Percentiles rank a stretch among this genome's conserved stretches.
Conservation (phyloP, 1,140 invertebrate species). For the Brachionus paranguensis region DNA sequence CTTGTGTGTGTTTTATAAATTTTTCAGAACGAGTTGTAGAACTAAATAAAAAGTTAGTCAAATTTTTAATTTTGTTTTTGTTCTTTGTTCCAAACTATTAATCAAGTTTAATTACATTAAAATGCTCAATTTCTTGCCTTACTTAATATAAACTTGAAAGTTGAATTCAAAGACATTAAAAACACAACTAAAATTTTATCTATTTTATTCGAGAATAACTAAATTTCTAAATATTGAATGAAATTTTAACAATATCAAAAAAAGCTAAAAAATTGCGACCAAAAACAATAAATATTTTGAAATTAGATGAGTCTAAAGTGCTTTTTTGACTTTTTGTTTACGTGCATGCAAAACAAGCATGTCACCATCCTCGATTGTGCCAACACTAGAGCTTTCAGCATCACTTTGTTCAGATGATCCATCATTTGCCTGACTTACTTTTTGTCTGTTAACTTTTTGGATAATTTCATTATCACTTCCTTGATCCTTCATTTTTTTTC, state of each 20-base stretch:
- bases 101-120: too few relatives aligned
- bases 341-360: not conserved
- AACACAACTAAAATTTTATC: not conserved
- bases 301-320: not conserved
- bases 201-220: not conserved
- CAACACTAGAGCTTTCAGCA: not conserved
- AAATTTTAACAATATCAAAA: not conserved
- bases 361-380: conserved; percentile 4
- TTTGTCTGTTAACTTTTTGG: not conserved
- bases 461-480: not conserved
- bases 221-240: not conserved
- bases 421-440: not conserved
- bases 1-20: too few relatives aligned
- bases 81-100: too few relatives aligned
- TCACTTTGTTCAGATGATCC: conserved; percentile 19
- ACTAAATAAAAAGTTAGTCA: too few relatives aligned
- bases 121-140: too few relatives aligned
- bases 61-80: too few relatives aligned
- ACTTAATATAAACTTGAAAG: not conserved
- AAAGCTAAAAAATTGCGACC: not conserved
- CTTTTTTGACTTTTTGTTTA: not conserved
- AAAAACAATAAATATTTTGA: conserved; percentile 5
- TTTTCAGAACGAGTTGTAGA: too few relatives aligned
- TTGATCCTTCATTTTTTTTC: not conserved
- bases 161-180: not conserved